Percentiles rank a stretch among this genome's conserved stretches.
These are phyloP conservation scores for Ormia ochracea DNA, from an alignment of 2,888 invertebrate genomes.

Conservation along the genomic window DNA sequence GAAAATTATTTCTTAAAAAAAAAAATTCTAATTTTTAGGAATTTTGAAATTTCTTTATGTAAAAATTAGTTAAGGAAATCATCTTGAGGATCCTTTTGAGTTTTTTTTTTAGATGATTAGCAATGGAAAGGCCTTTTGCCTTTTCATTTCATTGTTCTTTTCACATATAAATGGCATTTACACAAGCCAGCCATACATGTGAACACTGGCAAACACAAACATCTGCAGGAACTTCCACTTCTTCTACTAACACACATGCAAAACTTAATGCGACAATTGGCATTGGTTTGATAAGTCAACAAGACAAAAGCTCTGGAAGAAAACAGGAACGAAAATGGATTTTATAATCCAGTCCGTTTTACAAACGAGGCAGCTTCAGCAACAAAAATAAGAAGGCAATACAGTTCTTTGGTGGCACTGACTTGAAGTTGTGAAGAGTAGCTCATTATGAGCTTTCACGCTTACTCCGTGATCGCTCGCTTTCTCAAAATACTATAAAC, in stretches of 20 bases:
- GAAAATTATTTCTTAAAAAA: no score
- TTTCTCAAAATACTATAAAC: no score
- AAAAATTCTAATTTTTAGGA: no score
- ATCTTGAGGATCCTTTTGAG: no score
- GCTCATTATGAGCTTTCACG: conserved; percentile 12
- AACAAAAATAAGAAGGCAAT: conserved; percentile 7
- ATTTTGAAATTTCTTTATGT: no score
- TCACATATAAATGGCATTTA: background rate
- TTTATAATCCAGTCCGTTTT: conserved; percentile 30
- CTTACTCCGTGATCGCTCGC: no score
- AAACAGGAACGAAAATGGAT: background rate
- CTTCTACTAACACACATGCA: conserved; percentile 23
- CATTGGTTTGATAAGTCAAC: conserved; percentile 48
- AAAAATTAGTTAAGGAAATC: no score
- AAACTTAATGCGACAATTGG: conserved; percentile 53
- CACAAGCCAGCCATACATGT: background rate
- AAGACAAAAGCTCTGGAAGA: conserved; percentile 9
- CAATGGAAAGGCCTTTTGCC: no score
- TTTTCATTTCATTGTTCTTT: no score
- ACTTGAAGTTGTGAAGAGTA: conserved; percentile 6
- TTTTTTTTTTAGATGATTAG: no score
- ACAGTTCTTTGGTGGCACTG: background rate
- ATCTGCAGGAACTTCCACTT: background rate
- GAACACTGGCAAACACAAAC: conserved; percentile 30
- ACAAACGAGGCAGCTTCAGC: conserved; percentile 19